phyloP scores from a whole-genome alignment of 1,140 invertebrate species.

The Psix sp. region DNA sequence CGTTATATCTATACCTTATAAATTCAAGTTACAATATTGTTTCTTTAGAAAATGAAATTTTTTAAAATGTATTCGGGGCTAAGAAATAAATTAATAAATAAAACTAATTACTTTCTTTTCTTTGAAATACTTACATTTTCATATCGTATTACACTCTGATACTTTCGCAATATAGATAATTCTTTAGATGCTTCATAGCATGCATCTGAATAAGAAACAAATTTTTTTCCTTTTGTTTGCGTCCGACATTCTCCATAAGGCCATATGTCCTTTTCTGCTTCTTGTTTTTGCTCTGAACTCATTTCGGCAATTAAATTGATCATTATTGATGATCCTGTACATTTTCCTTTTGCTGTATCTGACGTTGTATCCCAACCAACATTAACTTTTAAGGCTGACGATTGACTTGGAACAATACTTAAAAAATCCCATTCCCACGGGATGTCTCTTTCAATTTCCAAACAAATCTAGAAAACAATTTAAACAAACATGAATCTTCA shows the following conservation, averaged over 20 bases:
- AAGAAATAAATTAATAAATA: neutral
- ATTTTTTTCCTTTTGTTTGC: constrained; percentile 59
- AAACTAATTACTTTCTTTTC: too few species aligned
- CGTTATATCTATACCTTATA: too few species aligned
- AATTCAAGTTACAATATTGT: too few species aligned
- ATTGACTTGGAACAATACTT: constrained; percentile 67
- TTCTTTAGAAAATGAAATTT: too few species aligned
- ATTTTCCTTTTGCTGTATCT: constrained; percentile 69
- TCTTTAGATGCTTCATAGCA: constrained; percentile 72
- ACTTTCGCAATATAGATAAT: constrained; percentile 72
- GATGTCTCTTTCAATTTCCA: constrained; percentile 66
- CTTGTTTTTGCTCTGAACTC: constrained; percentile 63
- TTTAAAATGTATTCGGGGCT: too few species aligned
- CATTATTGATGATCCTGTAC: constrained; percentile 66
- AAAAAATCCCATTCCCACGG: constrained; percentile 73
- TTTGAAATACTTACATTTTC: constrained; percentile 73
- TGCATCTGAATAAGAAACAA: constrained; percentile 68
- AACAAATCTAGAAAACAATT: constrained; percentile 64
- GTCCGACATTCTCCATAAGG: constrained; percentile 69
- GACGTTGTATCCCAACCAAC: constrained; percentile 64
- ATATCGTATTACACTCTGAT: constrained; percentile 63
- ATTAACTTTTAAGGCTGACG: constrained; percentile 64
- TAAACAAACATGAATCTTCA: too few species aligned
- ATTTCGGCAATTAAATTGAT: constrained; percentile 69
- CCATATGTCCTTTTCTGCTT: constrained; percentile 65